Base-by-base conservation (phyloP, 53 echinoderm and acorn worm species). In the Mesocentrotus franciscanus region DNA sequence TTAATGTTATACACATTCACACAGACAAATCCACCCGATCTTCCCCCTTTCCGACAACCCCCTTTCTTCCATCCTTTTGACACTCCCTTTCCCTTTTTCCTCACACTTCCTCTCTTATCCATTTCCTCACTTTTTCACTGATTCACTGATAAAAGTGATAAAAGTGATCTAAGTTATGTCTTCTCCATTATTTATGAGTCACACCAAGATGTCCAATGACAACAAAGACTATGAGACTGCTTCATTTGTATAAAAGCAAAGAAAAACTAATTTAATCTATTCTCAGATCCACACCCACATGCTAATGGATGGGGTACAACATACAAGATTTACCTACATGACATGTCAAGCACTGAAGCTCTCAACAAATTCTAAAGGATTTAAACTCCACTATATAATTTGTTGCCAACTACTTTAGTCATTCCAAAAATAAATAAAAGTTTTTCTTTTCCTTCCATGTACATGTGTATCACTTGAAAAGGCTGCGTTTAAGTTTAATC, bases 241-340 rank as follows among this genome's bases (percentile, higher is more conserved):
- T 11, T 39, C 5, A 39, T 39, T 81, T 81, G 42, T 81, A 81
- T 42, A 81, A 81, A 81, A 81, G 81, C 81, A 81, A 81, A 32
- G 42, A 81, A 81, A 74, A 81, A 81, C 81, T 81, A 81, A 14
- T 81, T 81, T 81, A 81, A 81, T 81, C 81, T 81, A 81, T 81
- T 42, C 42, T 81, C 81, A 20, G 36, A 42, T 42, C 42, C 81
- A 39, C 1, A 36, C 42, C 78, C 17, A 39, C 81, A 81, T 81
- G 81, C 81, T 39, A 42, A 36, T 81, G 81, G 42, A 81, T 42
- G 81, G 81, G 36, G 17, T 42, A 39, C 29, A 81, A 36, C 36
- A 39, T 18, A 81, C 20, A 81, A 16, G 35, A 14, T 81, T 39
- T 42, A 39, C 36, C 36, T 81, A 81, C 81, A 81, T 39, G 30